phyloP scores from a whole-genome alignment of 2,888 invertebrate genomes.

The Amiota communis region DNA sequence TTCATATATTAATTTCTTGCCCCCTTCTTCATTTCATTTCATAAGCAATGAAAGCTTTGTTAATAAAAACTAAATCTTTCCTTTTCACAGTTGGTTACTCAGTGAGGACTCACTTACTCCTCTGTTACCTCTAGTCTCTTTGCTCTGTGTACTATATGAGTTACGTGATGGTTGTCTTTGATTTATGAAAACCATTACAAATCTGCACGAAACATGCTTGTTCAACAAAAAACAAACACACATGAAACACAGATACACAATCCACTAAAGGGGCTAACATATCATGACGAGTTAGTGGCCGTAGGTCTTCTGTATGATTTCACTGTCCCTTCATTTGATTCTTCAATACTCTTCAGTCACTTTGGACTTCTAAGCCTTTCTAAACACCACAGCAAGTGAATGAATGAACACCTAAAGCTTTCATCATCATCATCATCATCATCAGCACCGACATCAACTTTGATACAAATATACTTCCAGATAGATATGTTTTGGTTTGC shows the following conservation, averaged over 20 bases:
- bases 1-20: background rate
- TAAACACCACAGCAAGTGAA: no score
- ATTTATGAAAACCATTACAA: slow-evolving; percentile 28
- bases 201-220: slow-evolving; percentile 2
- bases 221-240: slow-evolving; percentile 2
- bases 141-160: no score
- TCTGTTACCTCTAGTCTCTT: background rate
- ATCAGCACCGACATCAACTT: no score
- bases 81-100: background rate
- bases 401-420: no score
- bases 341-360: no score
- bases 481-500: no score
- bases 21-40: slow-evolving; percentile 11
- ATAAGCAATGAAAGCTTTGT: slow-evolving; percentile 9
- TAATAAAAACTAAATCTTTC: background rate
- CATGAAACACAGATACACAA: background rate
- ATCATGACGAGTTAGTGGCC: background rate
- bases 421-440: no score
- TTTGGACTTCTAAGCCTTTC: no score
- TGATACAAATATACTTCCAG: no score
- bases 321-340: no score
- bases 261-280: background rate
- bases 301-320: background rate
- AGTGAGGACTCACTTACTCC: background rate
- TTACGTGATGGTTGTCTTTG: slow-evolving; percentile 22